Evolutionary conservation across 2,888 invertebrate species (phyloP), one percentile per base, ranked within the genome.

Genomic region (Drosophila meridiana): DNA sequence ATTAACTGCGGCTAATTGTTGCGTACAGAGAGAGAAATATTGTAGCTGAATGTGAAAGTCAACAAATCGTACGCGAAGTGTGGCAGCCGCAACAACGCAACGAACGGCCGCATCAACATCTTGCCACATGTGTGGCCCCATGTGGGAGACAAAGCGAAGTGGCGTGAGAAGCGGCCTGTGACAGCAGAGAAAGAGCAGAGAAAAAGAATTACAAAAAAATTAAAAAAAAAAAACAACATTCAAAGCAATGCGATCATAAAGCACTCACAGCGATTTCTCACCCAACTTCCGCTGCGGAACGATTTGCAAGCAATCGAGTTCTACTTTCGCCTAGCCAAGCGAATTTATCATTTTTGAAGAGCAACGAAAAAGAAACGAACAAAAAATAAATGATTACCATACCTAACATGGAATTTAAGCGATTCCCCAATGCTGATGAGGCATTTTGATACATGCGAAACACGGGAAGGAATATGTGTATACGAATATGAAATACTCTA

Each of bases 1-100:
- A 90, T 86, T 86, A 90, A 80, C 82, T 86, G 83, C 73, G 78
- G 90, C 89, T 86, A 86, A 86, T 86, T 86, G 85, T 83, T 90
- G 90, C 90, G 75, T 78, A 83, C 79, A 73, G 43, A 65, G 63
- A 77, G 55, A n/a, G 30, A 56, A 65, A 72, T 56, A 65, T 62
- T 13, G 34, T 43, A 72, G 20, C 36, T 20, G 66, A 85, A 85
- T 80, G 87, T 83, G 82, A 82, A 82, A 82, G 82, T 81, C 86
- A 64, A 80, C 83, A 61, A 56, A 67, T 64, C 36, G 61, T 67
- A 61, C 71, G 30, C 20, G 56, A n/a, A 3, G 9, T 34, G 34
- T 7, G 30, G 38, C 43, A 60, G 36, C 14, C 26, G 20, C 53
- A 26, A 28, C 36, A 69, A 28, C 20, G 20, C 20, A 20, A 20